Evolutionary conservation across 2,797 vertebrate genomes (phyloP), one percentile per base, ranked within the genome.

Genomic region (Gymnodraco acuticeps): DNA sequence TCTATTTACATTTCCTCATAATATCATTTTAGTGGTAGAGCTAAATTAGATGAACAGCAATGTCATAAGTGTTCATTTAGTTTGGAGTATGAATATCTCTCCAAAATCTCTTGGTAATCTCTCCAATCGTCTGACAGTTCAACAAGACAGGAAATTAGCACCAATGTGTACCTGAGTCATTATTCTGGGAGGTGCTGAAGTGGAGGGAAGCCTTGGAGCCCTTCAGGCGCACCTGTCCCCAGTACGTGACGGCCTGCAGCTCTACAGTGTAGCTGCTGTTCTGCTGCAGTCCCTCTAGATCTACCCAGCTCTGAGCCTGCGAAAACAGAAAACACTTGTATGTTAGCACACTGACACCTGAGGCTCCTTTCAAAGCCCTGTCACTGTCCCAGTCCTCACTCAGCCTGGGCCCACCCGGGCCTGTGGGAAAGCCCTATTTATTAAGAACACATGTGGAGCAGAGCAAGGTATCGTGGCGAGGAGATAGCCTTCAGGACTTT

Each of bases 171-270:
- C 97, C 96, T 79, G 91, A 89, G 73, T 72, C 87, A 55, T 92
- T 82, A 75, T 91, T 87, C 52, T 95, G 92, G 59, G 51, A 7
- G 9, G 97, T 94, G 38, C 93, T 95, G 92, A 99, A 97, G 58
- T 93, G 95, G 9, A 99, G 93, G 7, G 96, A 94, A 23, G 95
- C 96, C 88, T 98, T 98, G 71, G 94, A 73, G 75, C 98, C 97
- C 95, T 98, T 98, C 65, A 99, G 95, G 2, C 97, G 96, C 45
- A 94, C 95, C 92, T 98, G 97, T 56, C 97, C 96, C 98, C 98
- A 99, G 50, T 97, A 96, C 0, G 96, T 93, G 76, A 99, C 84
- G 14, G 97, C 97, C 91, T 99, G 98, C 52, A 99, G 88, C 88
- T 98, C 97, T 81, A 97, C 96, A 0, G 93, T 95, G 91, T 98